Base-by-base conservation (phyloP, 2,888 invertebrate species). In the Stenotaenia linearis region DNA sequence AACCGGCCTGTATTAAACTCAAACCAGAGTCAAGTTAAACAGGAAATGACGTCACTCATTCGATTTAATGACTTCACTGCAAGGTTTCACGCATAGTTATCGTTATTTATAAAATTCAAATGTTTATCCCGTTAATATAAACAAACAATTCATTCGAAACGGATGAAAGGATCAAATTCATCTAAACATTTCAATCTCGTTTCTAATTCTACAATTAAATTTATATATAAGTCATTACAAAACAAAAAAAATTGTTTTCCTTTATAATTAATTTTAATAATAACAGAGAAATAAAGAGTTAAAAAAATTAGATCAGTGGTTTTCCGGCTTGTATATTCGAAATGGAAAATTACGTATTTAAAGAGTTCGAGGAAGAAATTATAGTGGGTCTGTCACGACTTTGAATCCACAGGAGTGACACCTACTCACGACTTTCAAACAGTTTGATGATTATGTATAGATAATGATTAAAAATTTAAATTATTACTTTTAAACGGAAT, bases 381-480 rank as follows among this genome's bases (percentile, higher is more conserved):
- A 61, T 61, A 61, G 61, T 61, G 21, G 12, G 61, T 25, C 61
- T 25, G 61, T 61, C 61, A 61, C 61, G 61, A 61, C 25, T 61
- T 61, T 10, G 61, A 61, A 25, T 61, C 61, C 21, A 25, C 9
- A 61, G 45, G 61, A 61, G 28, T 28, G 61, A 61, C 61, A 61
- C 61, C 61, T 28, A 61, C 61, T 61, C 61, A 61, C 61, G 61
- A 61, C 12, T 61, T 61, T 61, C 61, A 61, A 61, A 61, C 23
- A 25, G 61, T 61, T 61, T 61, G 61, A 61, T 61, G 61, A 61
- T 25, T 61, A 28, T 61, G 10, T 23, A 61, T 5, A 61, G 25
- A 61, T 61, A 61, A 61, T 61, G 61, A 61, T 61, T 61, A 61
- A 25, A 23, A 28, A 23, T 61, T 61, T 61, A 61, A 61, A 61